Evolutionary conservation across 2,113 vertebrate genomes (phyloP).

Genomic region (Tympanuchus pallidicinctus): DNA sequence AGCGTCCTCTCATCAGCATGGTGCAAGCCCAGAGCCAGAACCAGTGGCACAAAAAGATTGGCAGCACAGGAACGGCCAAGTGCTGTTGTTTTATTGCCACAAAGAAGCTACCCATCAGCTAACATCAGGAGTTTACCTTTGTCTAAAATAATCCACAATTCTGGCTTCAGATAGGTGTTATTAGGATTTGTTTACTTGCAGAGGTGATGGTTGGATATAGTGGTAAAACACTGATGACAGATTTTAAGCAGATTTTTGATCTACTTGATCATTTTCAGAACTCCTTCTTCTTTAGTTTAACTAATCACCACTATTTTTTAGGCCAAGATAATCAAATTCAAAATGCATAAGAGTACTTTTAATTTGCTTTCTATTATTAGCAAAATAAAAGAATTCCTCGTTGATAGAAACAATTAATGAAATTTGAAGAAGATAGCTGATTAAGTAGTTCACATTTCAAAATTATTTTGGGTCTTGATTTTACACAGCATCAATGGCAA

Average conservation of each 20-base stretch:
- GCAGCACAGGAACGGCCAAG: background rate
- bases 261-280: background rate
- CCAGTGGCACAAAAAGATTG: fast-evolving
- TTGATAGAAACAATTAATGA: background rate
- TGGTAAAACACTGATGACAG: background rate
- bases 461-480: constrained; percentile 19
- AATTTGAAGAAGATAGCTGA: background rate
- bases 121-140: background rate
- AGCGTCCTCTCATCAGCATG: background rate
- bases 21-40: background rate
- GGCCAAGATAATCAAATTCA: background rate
- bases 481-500: background rate
- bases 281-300: background rate
- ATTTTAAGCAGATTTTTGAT: background rate
- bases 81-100: background rate
- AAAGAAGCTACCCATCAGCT: background rate
- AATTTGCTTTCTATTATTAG: background rate
- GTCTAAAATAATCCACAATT: background rate
- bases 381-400: background rate
- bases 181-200: fast-evolving
- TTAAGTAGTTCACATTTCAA: background rate
- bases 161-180: background rate
- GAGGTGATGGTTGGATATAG: background rate
- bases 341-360: background rate
- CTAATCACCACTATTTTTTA: background rate